phyloP scores from a whole-genome alignment of 2,113 vertebrate species.

The Thalassarche chlororhynchos region DNA sequence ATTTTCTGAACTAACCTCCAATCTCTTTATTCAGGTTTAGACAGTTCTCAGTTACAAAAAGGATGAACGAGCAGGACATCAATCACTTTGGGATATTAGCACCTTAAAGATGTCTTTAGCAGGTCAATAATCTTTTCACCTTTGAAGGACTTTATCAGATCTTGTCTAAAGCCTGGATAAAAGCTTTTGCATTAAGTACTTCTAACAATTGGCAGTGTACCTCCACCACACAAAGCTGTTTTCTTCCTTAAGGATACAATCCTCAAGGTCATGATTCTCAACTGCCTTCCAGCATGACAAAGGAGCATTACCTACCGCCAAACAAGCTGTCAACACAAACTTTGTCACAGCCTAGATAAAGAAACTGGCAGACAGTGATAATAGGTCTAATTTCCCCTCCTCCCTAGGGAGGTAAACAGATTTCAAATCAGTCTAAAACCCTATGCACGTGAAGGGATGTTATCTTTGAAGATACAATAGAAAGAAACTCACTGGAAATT shows the following conservation, averaged over 20 bases:
- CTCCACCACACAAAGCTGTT: conserved; percentile 90
- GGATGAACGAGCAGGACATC: conserved; percentile 89
- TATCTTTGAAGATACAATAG: conserved; percentile 81
- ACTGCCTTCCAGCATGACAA: conserved; percentile 83
- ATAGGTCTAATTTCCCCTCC: conserved; percentile 87
- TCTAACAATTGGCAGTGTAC: conserved; percentile 86
- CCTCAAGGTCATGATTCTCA: conserved; percentile 91
- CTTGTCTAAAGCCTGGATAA: conserved; percentile 90
- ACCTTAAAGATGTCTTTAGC: conserved; percentile 94
- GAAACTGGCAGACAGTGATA: conserved; percentile 91
- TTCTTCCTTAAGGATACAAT: conserved; percentile 85
- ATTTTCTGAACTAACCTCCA: conserved; percentile 82
- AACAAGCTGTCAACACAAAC: conserved; percentile 97
- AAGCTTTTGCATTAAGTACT: conserved; percentile 92
- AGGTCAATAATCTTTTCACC: conserved; percentile 99
- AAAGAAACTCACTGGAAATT: conserved; percentile 92
- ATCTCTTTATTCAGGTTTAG: conserved; percentile 87
- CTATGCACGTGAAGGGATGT: conserved; percentile 73
- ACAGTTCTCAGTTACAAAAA: conserved; percentile 82
- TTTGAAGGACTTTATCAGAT: conserved; percentile 98
- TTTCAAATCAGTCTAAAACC: conserved; percentile 80
- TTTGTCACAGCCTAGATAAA: conserved; percentile 95
- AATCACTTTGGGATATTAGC: conserved; percentile 91
- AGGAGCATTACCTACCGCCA: conserved; percentile 85
- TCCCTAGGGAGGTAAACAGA: conserved; percentile 83